phyloP scores from a whole-genome alignment of 2,113 vertebrate genomes.

The Cyanocitta stelleri region DNA sequence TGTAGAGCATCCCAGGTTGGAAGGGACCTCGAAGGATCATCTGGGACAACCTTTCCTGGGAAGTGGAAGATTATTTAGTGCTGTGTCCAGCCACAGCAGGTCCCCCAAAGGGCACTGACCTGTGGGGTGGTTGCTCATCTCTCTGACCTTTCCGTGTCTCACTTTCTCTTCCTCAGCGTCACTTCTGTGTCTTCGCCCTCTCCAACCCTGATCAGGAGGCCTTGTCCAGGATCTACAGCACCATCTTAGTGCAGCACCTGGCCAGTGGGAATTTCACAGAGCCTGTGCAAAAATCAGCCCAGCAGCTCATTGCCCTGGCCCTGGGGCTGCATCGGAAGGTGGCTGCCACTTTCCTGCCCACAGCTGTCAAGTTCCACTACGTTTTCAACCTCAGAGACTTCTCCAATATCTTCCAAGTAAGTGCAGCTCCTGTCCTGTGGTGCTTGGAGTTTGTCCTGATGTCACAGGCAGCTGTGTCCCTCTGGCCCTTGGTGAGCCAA shows the following conservation, averaged over 20 bases:
- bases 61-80: not conserved
- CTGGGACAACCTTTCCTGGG: not conserved
- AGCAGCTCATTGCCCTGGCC: constrained; percentile 79
- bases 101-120: not conserved
- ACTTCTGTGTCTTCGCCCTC: constrained; percentile 89
- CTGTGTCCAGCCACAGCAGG: not conserved
- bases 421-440: not conserved
- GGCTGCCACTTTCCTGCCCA: constrained; percentile 85
- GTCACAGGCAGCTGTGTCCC: not conserved
- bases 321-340: constrained; percentile 82
- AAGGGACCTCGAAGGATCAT: fast-evolving
- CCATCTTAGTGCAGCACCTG: constrained; percentile 85
- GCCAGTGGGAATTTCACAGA: constrained; percentile 68
- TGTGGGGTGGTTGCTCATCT: not conserved
- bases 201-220: constrained; percentile 85
- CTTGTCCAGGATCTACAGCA: constrained; percentile 87
- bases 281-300: constrained; percentile 75
- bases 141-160: not conserved
- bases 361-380: constrained; percentile 94
- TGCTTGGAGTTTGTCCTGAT: not conserved
- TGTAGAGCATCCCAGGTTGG: not conserved
- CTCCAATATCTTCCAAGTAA: constrained; percentile 94
- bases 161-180: constrained; percentile 73
- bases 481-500: not conserved
- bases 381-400: constrained; percentile 94